Conservation (phyloP, 1,140 invertebrate genomes). For the Saccostrea echinata region DNA sequence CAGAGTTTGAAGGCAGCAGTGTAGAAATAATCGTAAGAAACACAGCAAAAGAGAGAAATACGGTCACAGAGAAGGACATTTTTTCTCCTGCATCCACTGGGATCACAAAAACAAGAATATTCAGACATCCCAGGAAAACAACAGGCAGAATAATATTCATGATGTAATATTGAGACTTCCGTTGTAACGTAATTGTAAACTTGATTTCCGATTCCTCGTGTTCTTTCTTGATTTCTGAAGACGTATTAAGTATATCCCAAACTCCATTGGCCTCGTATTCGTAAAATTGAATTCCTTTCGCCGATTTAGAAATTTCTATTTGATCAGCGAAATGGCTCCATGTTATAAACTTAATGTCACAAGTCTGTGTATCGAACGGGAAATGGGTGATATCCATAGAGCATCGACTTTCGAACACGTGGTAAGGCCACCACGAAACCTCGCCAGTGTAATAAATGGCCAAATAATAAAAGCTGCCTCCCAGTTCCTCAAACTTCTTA, state of each 20-base stretch:
- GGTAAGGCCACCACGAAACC: constrained; percentile 27
- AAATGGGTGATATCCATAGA: constrained; percentile 35
- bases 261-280: constrained; percentile 19
- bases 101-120: constrained; percentile 82
- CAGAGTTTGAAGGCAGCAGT: constrained; percentile 83
- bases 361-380: constrained; percentile 42
- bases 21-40: constrained; percentile 83
- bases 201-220: neutral
- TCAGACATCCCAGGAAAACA: constrained; percentile 82
- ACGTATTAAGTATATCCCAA: neutral
- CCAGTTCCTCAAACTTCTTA: constrained; percentile 34
- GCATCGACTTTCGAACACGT: constrained; percentile 44
- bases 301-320: neutral
- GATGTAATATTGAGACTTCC: constrained; percentile 78
- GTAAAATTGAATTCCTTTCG: neutral
- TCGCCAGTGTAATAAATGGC: neutral
- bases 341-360: constrained; percentile 29
- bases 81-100: constrained; percentile 83
- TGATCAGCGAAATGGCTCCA: constrained; percentile 41
- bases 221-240: neutral
- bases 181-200: constrained; percentile 38
- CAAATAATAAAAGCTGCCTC: constrained; percentile 42
- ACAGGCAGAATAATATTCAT: constrained; percentile 83
- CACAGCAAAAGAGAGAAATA: constrained; percentile 83
- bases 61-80: constrained; percentile 82